Evolutionary conservation across 2,797 vertebrate genomes (phyloP).

Genomic region (Coregonus ussuriensis): DNA sequence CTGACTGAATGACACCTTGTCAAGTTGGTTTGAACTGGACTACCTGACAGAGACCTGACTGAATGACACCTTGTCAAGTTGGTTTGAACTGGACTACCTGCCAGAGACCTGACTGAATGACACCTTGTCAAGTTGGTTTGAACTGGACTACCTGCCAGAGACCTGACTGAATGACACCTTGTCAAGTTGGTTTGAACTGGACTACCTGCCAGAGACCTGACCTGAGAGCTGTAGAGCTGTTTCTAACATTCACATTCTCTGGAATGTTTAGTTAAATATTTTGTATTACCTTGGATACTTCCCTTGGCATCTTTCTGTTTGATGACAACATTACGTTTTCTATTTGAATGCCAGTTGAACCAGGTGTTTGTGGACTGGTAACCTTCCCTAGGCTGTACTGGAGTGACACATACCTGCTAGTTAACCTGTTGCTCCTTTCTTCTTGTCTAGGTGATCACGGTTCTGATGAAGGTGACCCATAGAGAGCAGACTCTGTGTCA

Average conservation of each 20-base stretch:
- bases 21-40: too few species aligned
- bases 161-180: too few species aligned
- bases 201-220: too few species aligned
- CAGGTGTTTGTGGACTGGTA: background rate
- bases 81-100: too few species aligned
- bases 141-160: too few species aligned
- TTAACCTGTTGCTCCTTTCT: background rate
- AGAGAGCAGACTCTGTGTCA: conserved; percentile 70
- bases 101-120: too few species aligned
- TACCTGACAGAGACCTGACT: too few species aligned
- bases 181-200: too few species aligned
- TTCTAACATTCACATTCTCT: background rate
- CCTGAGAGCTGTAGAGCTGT: background rate
- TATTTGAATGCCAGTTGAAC: background rate
- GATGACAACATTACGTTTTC: background rate
- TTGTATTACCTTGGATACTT: background rate
- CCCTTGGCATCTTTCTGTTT: background rate
- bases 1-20: too few species aligned
- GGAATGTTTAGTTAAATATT: too few species aligned
- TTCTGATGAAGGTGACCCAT: conserved; percentile 80
- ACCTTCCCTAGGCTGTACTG: background rate
- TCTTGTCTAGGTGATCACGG: conserved; percentile 80
- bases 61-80: too few species aligned
- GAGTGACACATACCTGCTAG: background rate
- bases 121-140: too few species aligned